Evolutionary conservation across 1,140 invertebrate species (phyloP).

Genomic region (Hermetia illucens): DNA sequence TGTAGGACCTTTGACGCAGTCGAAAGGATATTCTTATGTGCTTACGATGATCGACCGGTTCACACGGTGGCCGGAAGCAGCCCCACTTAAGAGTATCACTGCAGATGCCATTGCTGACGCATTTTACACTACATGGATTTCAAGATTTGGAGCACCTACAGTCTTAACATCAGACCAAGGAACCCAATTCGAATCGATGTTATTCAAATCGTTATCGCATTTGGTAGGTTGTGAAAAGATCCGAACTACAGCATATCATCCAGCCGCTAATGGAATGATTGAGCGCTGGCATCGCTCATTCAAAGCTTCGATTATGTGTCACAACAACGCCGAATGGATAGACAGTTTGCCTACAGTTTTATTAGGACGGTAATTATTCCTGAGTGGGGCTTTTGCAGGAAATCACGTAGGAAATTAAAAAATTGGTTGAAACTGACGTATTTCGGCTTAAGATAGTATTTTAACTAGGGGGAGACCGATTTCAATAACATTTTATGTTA

Average conservation of each 20-base stretch:
- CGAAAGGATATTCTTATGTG: slow-evolving; percentile 9
- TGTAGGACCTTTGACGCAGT: slow-evolving; percentile 21
- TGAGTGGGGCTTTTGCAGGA: too few relatives aligned
- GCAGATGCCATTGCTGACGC: slow-evolving; percentile 19
- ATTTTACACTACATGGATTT: slow-evolving; percentile 23
- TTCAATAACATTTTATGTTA: too few relatives aligned
- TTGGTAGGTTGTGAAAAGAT: slow-evolving; percentile 11
- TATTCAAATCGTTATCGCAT: slow-evolving; percentile 13
- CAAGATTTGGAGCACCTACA: slow-evolving; percentile 19
- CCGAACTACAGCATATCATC: slow-evolving; percentile 29
- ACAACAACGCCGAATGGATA: too few relatives aligned
- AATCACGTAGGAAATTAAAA: too few relatives aligned
- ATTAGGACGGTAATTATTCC: too few relatives aligned
- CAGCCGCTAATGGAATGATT: slow-evolving; percentile 27
- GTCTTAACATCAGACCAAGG: slow-evolving; percentile 25
- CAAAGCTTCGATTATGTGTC: too few relatives aligned
- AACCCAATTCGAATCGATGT: slow-evolving; percentile 11
- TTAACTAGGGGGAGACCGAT: too few relatives aligned
- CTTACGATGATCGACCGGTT: slow-evolving; percentile 18
- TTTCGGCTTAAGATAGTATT: too few relatives aligned
- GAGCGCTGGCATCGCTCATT: slow-evolving; percentile 31
- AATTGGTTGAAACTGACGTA: too few relatives aligned
- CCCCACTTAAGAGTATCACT: slow-evolving; percentile 14
- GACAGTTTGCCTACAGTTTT: too few relatives aligned
- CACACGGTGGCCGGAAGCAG: slow-evolving; percentile 19